Conservation (phyloP, 2,888 invertebrate species). For the Malacosoma neustria region DNA sequence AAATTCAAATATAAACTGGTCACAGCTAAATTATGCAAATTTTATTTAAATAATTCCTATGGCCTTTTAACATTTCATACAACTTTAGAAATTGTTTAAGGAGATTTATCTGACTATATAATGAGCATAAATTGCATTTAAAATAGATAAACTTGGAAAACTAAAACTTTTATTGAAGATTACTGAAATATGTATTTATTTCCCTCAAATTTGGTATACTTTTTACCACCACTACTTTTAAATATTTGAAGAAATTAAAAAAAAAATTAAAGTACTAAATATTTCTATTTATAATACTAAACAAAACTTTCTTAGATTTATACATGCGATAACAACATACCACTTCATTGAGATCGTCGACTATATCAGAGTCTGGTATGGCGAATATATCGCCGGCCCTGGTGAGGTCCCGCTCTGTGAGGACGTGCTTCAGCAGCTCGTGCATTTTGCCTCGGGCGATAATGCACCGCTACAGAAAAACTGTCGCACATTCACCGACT, state of each 20-base stretch:
- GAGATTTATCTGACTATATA: not conserved
- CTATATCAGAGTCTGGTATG: slow-evolving; percentile 89
- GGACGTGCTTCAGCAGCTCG: slow-evolving; percentile 91
- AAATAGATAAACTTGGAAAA: no score
- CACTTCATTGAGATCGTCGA: slow-evolving; percentile 88
- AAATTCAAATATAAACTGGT: not conserved
- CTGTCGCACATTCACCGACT: slow-evolving; percentile 11
- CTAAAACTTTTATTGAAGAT: no score
- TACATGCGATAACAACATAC: slow-evolving; percentile 60
- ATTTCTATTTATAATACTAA: no score
- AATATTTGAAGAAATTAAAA: no score
- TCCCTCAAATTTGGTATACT: no score
- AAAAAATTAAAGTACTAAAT: no score
- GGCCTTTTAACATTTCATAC: not conserved
- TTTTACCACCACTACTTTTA: no score
- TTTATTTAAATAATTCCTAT: not conserved
- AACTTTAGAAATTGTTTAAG: not conserved
- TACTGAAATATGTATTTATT: no score
- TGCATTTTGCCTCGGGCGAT: slow-evolving; percentile 79
- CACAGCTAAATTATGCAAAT: not conserved
- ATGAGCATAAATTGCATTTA: no score
- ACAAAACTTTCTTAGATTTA: not conserved
- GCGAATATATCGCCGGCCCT: slow-evolving; percentile 94
- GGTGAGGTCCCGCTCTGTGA: slow-evolving; percentile 91
- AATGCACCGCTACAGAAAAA: not conserved